These are phyloP conservation scores for Ophthalmolycus amberensis DNA, from an alignment of 2,113 vertebrate genomes.

Conservation along the genomic window DNA sequence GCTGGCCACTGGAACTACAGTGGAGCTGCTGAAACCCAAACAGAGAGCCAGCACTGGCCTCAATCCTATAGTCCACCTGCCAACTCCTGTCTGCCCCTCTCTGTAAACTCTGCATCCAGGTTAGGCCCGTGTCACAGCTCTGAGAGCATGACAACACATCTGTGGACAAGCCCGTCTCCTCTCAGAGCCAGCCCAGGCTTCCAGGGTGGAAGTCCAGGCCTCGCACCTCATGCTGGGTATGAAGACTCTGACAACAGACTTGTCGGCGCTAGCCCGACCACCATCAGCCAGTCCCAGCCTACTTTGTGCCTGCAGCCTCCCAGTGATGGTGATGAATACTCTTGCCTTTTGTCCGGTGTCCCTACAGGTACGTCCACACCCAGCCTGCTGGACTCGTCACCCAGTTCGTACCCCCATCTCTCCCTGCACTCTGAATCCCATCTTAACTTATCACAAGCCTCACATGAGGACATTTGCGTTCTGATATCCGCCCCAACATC, in stretches of 20 bases:
- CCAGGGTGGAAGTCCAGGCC: slow-evolving; percentile 44
- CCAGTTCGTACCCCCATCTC: slow-evolving; percentile 58
- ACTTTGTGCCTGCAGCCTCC: slow-evolving; percentile 75
- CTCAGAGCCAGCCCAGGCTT: slow-evolving; percentile 51
- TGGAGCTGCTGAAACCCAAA: slow-evolving; percentile 55
- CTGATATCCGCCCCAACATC: slow-evolving; percentile 24
- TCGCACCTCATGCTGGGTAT: slow-evolving; percentile 35
- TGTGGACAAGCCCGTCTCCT: slow-evolving; percentile 61
- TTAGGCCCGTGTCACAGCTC: slow-evolving; percentile 37
- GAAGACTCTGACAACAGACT: slow-evolving; percentile 42
- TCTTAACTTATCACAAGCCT: slow-evolving; percentile 32
- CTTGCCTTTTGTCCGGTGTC: slow-evolving; percentile 68
- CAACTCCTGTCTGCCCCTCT: slow-evolving; percentile 38
- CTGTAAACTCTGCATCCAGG: slow-evolving; percentile 44
- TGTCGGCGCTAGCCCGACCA: slow-evolving; percentile 45
- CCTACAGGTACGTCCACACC: slow-evolving; percentile 68
- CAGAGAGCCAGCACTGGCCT: slow-evolving; percentile 59
- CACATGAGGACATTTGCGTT: slow-evolving; percentile 44
- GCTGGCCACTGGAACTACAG: slow-evolving; percentile 64
- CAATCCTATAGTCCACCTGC: slow-evolving; percentile 45
- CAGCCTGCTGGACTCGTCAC: slow-evolving; percentile 61
- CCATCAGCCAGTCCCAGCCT: slow-evolving; percentile 80
- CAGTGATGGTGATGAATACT: slow-evolving; percentile 55
- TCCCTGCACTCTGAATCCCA: slow-evolving; percentile 47
- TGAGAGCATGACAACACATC: slow-evolving; percentile 42